Evolutionary conservation across 2,888 invertebrate species (phyloP), one percentile per base, ranked within the genome.

Genomic region (Dolichopus griseipennis): DNA sequence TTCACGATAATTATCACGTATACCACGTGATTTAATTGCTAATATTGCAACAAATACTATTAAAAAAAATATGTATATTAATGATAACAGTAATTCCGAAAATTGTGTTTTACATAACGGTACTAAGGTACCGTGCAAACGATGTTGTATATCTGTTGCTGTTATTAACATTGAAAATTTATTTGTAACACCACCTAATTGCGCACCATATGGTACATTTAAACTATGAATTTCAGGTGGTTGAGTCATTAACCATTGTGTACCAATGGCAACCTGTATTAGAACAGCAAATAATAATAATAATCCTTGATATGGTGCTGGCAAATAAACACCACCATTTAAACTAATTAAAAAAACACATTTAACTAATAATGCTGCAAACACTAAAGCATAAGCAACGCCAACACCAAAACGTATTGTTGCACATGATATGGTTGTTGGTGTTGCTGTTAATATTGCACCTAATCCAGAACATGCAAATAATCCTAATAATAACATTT

Each of bases 1-100:
- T 81, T 96, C 96, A 66, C 95, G 86, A 80, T 95, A 94, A 83
- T 96, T 96, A 82, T 95, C 95, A 68, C 94, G 88, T 71, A 95
- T 93, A 66, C 93, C 91, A 62, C 93, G 86, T 67, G 95, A 92
- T 76, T 92, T 88, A 72, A 94, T 86, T 67, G 95, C 92, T 74
- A 95, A 84, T 68, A 93, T 87, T 70, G 92, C 90, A 69, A 94
- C 94, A 75, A 93, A 90, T 66, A 92, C 83, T 73, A 95, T 90
- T 70, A 96, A 84, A 78, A 92, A 90, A 74, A 93, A 90, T 67
- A 93, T 90, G 83, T 97, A 90, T 76, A 91, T 86, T 72, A 94
- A 83, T 37, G 93, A 92, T 73, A 92, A 83, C 69, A 94, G 82
- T 75, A 92, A 85, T 79, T 90, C 90, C 62, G 87, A 84, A 76